These are phyloP conservation scores for Hesperophylax magnus DNA, from an alignment of 1,140 invertebrate species.

Conservation along the genomic window DNA sequence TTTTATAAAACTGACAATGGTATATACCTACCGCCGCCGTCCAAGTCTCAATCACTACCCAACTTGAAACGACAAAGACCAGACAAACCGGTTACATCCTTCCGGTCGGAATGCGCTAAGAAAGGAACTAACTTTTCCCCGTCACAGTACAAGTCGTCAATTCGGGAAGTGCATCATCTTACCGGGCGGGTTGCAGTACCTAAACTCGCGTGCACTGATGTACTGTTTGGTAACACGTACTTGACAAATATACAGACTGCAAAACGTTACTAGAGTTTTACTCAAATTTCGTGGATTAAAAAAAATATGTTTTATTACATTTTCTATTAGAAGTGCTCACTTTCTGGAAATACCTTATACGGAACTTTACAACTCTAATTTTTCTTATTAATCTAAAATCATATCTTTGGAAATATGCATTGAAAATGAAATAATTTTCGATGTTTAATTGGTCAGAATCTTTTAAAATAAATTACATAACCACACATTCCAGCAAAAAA, in stretches of 20 bases:
- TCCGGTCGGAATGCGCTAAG: background rate
- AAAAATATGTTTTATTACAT: too few relatives aligned
- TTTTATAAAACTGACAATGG: background rate
- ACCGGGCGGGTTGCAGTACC: background rate
- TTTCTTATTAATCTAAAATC: too few relatives aligned
- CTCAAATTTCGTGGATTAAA: background rate
- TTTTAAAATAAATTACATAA: background rate
- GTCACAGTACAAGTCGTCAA: conserved; percentile 24
- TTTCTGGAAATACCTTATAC: too few relatives aligned
- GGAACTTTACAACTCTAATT: too few relatives aligned
- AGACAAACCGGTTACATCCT: conserved; percentile 25
- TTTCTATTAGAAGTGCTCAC: too few relatives aligned
- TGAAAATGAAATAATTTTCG: too few relatives aligned
- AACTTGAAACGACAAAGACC: conserved; percentile 23
- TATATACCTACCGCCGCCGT: background rate
- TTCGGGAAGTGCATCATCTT: conserved; percentile 39
- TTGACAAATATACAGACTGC: background rate
- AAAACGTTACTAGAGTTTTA: background rate
- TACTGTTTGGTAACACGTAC: background rate
- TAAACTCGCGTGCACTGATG: background rate
- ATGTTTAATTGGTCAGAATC: too few relatives aligned
- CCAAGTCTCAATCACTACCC: background rate
- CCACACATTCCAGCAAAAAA: background rate
- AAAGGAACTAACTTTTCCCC: conserved; percentile 15
- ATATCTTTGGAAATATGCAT: too few relatives aligned